Evolutionary conservation across 2,113 vertebrate species (phyloP).

Genomic region (Vidua macroura): DNA sequence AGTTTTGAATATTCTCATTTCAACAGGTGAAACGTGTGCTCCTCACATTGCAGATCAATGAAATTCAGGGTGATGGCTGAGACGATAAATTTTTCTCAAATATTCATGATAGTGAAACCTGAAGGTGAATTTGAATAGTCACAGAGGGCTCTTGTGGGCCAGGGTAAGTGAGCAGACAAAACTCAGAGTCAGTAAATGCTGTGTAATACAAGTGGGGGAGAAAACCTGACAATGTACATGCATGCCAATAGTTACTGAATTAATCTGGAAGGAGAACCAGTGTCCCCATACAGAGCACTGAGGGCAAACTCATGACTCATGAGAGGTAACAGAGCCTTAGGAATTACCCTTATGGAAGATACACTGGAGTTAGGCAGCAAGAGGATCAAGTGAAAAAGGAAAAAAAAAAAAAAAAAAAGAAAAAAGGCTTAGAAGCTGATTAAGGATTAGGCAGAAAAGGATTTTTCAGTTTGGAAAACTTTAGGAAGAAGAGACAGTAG

Average conservation of each 20-base stretch:
- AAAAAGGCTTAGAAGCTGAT: not conserved
- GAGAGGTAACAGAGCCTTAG: not conserved
- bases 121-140: not conserved
- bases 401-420: not conserved
- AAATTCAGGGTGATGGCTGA: not conserved
- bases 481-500: not conserved
- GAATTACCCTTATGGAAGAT: not conserved
- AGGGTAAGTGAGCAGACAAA: not conserved
- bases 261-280: not conserved
- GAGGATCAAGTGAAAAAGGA: not conserved
- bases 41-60: not conserved
- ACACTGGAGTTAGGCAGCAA: not conserved
- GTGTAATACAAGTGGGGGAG: not conserved
- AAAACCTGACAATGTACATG: not conserved
- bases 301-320: not conserved
- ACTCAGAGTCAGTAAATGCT: not conserved
- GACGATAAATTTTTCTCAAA: not conserved
- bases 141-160: not conserved
- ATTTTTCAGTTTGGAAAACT: not conserved
- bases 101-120: not conserved
- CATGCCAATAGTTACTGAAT: not conserved
- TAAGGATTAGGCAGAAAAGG: not conserved
- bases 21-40: not conserved
- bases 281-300: not conserved
- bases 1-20: not conserved